phyloP scores from a whole-genome alignment of 2,888 invertebrate species.

The Brachyptera putata region DNA sequence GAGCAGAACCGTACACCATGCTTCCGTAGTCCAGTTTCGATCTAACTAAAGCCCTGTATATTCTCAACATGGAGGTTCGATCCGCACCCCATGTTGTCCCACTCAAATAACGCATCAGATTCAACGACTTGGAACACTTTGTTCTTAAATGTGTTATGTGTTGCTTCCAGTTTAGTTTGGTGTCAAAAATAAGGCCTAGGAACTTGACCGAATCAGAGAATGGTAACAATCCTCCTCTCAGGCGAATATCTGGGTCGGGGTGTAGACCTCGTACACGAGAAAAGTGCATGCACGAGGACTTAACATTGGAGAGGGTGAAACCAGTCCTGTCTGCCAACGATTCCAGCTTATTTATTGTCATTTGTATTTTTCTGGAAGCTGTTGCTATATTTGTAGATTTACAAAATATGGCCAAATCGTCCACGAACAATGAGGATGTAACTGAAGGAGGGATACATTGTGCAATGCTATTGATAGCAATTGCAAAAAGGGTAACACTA shows the following conservation, averaged over 20 bases:
- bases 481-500: slow-evolving; percentile 18
- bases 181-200: slow-evolving; percentile 12
- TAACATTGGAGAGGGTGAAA: slow-evolving; percentile 14
- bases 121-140: slow-evolving; percentile 1
- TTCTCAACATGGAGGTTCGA: slow-evolving; percentile 3
- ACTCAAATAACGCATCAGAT: slow-evolving; percentile 12
- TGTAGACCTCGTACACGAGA: neutral
- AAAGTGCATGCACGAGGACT: slow-evolving; percentile 20
- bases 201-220: neutral
- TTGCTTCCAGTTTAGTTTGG: slow-evolving; percentile 17
- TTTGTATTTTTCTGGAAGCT: neutral
- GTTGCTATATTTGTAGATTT: neutral
- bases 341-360: slow-evolving; percentile 8
- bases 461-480: slow-evolving; percentile 21
- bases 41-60: slow-evolving; percentile 6
- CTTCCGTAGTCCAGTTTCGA: slow-evolving; percentile 7
- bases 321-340: slow-evolving; percentile 10
- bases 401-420: slow-evolving; percentile 20
- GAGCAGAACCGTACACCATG: slow-evolving; percentile 1
- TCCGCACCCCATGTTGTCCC: slow-evolving; percentile 14
- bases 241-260: slow-evolving; percentile 4
- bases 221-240: slow-evolving; percentile 2
- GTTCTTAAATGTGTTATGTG: neutral
- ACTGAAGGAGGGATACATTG: slow-evolving; percentile 1
- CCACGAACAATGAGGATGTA: slow-evolving; percentile 15